Percentiles rank a stretch among this genome's conserved stretches.
Evolutionary conservation across 2,888 invertebrate genomes (phyloP).

Genomic region (Holacanthella duospinosa): DNA sequence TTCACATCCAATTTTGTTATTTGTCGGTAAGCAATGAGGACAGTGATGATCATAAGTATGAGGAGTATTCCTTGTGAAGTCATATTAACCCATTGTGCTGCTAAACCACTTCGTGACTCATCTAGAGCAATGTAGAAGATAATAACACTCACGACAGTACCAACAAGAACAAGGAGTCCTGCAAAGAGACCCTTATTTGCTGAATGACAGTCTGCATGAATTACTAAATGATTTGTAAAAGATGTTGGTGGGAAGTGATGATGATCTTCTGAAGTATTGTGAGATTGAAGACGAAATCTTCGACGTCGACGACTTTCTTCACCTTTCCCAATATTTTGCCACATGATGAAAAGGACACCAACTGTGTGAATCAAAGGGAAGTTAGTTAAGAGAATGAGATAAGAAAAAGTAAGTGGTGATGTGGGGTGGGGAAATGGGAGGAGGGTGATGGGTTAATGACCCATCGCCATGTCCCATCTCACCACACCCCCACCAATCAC

Average conservation of each 20-base stretch:
- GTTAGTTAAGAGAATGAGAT: too few relatives aligned
- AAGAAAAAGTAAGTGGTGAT: too few relatives aligned
- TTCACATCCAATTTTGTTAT: conserved; percentile 56
- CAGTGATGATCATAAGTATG: conserved; percentile 49
- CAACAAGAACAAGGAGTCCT: conserved; percentile 53
- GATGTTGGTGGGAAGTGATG: conserved; percentile 39
- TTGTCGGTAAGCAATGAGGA: conserved; percentile 53
- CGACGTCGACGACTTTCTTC: conserved; percentile 38
- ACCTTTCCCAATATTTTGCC: conserved; percentile 57
- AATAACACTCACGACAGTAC: conserved; percentile 51
- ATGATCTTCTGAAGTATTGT: conserved; percentile 41
- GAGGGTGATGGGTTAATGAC: too few relatives aligned
- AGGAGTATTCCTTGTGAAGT: conserved; percentile 44
- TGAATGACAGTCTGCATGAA: conserved; percentile 63
- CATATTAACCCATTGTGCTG: conserved; percentile 37
- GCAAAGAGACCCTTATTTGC: conserved; percentile 63
- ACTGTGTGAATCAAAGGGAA: conserved; percentile 44
- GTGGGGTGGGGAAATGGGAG: too few relatives aligned
- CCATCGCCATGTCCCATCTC: too few relatives aligned
- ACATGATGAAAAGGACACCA: conserved; percentile 61
- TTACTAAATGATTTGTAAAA: conserved; percentile 45
- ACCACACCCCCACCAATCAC: too few relatives aligned
- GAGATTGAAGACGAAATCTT: conserved; percentile 41
- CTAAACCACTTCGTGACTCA: conserved; percentile 41
- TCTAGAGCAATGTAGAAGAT: conserved; percentile 51